Evolutionary conservation across 2,113 vertebrate species (phyloP).

Genomic region (Crotophaga sulcirostris): DNA sequence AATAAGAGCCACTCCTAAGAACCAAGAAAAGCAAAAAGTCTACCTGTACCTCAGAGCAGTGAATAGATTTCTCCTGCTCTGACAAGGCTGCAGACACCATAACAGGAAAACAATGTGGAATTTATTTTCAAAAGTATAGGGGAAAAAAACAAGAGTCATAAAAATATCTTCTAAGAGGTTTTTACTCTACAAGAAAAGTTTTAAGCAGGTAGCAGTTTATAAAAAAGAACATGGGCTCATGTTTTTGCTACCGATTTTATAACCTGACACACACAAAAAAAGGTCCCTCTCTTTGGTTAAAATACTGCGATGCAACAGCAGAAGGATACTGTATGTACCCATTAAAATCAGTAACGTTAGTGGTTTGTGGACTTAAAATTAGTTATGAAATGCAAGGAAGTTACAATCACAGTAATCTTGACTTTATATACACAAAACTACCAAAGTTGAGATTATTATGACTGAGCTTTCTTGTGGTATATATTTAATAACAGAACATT

Average conservation of each 20-base stretch:
- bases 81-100: background rate
- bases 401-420: background rate
- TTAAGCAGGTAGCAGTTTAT: background rate
- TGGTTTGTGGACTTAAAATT: background rate
- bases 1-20: background rate
- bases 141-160: fast-evolving
- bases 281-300: background rate
- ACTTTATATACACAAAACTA: background rate
- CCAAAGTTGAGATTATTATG: background rate
- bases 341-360: background rate
- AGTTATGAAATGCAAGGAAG: background rate
- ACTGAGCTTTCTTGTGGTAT: background rate
- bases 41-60: background rate
- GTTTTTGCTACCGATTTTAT: background rate
- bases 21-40: background rate
- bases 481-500: background rate
- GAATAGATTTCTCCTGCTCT: background rate
- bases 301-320: background rate
- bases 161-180: background rate
- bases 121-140: background rate
- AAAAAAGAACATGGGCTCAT: background rate
- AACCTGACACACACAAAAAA: background rate
- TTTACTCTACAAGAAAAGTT: background rate
- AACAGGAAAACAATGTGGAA: background rate
- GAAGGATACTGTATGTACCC: background rate